These are phyloP conservation scores for Brachionus rubens DNA, from an alignment of 1,140 invertebrate species.

Conservation along the genomic window DNA sequence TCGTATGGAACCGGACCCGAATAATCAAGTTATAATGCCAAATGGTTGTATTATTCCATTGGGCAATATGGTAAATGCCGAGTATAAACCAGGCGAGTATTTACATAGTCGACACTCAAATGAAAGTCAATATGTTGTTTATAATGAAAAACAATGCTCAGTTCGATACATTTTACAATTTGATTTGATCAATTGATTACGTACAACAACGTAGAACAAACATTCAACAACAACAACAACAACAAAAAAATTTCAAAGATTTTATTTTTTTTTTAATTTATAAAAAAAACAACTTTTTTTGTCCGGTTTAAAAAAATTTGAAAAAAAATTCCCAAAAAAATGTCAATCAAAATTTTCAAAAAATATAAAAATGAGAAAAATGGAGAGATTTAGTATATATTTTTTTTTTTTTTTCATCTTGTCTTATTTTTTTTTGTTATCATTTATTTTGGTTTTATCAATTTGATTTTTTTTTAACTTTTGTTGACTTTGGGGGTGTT, in stretches of 20 bases:
- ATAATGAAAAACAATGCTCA: constrained; percentile 57
- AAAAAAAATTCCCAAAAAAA: too few relatives aligned
- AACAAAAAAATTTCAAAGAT: background rate
- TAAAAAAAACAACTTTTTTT: background rate
- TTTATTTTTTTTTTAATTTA: background rate
- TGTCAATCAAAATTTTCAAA: too few relatives aligned
- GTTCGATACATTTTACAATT: constrained; percentile 59
- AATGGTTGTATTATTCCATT: constrained; percentile 54
- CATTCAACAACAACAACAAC: too few relatives aligned
- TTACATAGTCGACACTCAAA: constrained; percentile 49
- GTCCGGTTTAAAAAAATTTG: background rate
- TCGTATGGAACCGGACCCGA: constrained; percentile 50
- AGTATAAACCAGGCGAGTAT: constrained; percentile 45
- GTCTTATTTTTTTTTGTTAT: too few relatives aligned
- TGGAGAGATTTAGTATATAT: too few relatives aligned
- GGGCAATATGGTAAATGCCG: constrained; percentile 50
- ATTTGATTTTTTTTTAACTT: too few relatives aligned
- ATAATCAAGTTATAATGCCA: constrained; percentile 52
- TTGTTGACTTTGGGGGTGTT: too few relatives aligned
- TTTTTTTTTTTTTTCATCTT: too few relatives aligned
- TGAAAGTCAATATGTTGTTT: constrained; percentile 61
- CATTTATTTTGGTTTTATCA: too few relatives aligned
- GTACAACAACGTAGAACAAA: too few relatives aligned
- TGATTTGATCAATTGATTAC: constrained; percentile 36
- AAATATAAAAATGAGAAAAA: too few relatives aligned